phyloP scores from a whole-genome alignment of 1,140 invertebrate genomes.

The Neodiprion fabricii region DNA sequence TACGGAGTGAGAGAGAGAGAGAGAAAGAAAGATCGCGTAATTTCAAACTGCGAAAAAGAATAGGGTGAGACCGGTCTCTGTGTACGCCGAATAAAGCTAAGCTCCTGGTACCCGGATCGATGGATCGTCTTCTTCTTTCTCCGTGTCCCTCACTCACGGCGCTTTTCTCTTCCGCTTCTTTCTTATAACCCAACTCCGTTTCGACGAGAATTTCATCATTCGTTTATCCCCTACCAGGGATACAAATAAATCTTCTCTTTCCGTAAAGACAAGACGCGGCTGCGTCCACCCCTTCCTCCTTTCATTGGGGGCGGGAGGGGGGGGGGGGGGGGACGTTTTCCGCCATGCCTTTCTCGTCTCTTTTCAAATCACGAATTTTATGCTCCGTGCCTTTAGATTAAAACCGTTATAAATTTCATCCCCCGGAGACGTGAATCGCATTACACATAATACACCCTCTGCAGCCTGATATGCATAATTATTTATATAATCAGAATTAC shows the following conservation, averaged over 20 bases:
- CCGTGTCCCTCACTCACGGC: not conserved
- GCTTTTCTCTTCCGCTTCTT: not conserved
- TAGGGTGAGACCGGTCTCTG: not conserved
- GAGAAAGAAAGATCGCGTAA: slow-evolving; percentile 10
- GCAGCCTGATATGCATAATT: no score
- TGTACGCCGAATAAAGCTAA: not conserved
- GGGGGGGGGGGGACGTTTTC: no score
- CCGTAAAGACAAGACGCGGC: no score
- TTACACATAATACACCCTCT: no score
- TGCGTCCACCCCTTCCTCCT: no score
- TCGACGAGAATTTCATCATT: not conserved
- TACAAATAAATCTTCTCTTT: not conserved
- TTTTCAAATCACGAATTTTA: no score
- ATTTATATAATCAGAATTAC: no score
- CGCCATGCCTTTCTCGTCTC: no score
- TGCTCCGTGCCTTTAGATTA: no score
- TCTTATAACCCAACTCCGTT: not conserved
- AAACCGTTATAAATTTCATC: no score
- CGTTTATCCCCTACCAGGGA: not conserved
- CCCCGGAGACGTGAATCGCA: no score
- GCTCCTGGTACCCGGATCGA: not conserved
- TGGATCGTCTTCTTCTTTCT: not conserved
- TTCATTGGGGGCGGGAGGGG: no score
- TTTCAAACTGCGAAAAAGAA: not conserved
- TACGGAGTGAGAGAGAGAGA: not conserved